phyloP scores from a whole-genome alignment of 64 coral and sea anemone species.

The Hydrozoanthus tunicans region DNA sequence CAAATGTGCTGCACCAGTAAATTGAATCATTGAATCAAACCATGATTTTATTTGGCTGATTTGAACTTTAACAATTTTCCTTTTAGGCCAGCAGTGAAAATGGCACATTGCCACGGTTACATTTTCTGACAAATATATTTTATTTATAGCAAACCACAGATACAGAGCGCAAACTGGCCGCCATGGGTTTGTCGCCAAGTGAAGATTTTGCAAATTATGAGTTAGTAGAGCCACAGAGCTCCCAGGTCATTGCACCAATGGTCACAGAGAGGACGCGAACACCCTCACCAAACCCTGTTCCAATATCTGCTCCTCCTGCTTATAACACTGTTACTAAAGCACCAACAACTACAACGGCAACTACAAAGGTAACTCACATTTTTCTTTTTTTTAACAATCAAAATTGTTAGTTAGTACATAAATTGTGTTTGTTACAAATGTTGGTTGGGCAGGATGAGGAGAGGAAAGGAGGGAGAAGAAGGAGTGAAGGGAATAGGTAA shows the following conservation, averaged over 20 bases:
- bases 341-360: constrained; percentile 22
- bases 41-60: too few relatives aligned
- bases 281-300: constrained; percentile 74
- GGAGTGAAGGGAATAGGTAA: too few relatives aligned
- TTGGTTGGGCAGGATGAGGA: too few relatives aligned
- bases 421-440: too few relatives aligned
- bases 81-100: too few relatives aligned
- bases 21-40: too few relatives aligned
- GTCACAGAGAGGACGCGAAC: constrained; percentile 58
- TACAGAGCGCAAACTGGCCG: constrained; percentile 92
- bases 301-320: constrained; percentile 23
- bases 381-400: background rate
- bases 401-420: background rate
- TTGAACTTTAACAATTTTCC: too few relatives aligned
- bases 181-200: constrained; percentile 96
- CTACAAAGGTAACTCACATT: background rate
- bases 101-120: too few relatives aligned
- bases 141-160: constrained; percentile 79
- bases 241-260: constrained; percentile 84
- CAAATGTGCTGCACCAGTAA: too few relatives aligned
- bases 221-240: constrained; percentile 77
- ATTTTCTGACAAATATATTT: background rate
- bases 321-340: constrained; percentile 52
- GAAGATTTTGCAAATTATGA: constrained; percentile 86
- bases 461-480: too few relatives aligned